phyloP scores from a whole-genome alignment of 2,113 vertebrate genomes.

The Neotoma lepida region DNA sequence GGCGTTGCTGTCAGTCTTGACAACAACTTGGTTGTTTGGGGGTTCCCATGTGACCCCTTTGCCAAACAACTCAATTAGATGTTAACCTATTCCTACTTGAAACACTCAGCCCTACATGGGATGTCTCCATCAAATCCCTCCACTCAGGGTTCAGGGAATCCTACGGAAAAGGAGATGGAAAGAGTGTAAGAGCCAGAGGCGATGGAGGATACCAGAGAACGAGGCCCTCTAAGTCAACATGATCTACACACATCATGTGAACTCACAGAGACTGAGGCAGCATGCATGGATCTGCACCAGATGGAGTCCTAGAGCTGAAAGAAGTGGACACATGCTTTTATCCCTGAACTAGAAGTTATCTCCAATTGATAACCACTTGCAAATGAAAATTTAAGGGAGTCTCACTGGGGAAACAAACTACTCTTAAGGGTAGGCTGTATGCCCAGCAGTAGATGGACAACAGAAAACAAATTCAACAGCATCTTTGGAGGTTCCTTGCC shows the following conservation, averaged over 20 bases:
- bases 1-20: neutral
- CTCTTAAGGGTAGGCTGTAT: neutral
- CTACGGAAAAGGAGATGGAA: neutral
- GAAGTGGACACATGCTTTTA: neutral
- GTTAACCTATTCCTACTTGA: neutral
- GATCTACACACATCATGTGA: neutral
- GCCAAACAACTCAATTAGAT: neutral
- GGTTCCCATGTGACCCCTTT: neutral
- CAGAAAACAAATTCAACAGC: neutral
- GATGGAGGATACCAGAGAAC: neutral
- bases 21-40: neutral
- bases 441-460: neutral
- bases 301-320: neutral
- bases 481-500: neutral
- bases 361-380: neutral
- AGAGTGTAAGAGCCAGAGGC: neutral
- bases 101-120: neutral
- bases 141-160: neutral
- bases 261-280: neutral
- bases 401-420: neutral
- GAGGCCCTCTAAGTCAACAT: neutral
- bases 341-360: neutral
- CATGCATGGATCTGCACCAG: neutral
- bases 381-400: neutral
- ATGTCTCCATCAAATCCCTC: neutral